A percentile compares a stretch with the other conserved stretches of the same genome.
phyloP scores from a whole-genome alignment of 2,113 vertebrate genomes.

The Scophthalmus maximus region DNA sequence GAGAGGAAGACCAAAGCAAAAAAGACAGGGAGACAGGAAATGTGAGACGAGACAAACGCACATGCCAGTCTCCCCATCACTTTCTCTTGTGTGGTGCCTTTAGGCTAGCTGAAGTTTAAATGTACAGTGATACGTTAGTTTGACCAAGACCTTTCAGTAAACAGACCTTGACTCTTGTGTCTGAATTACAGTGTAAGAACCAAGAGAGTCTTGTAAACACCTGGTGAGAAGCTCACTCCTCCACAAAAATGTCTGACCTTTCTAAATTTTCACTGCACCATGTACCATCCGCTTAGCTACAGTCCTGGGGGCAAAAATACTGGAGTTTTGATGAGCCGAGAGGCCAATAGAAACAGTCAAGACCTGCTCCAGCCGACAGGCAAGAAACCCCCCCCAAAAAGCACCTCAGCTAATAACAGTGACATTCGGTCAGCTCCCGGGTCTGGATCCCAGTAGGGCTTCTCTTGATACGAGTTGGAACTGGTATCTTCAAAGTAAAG shows the following conservation, averaged over 20 bases:
- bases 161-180: background rate
- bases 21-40: slow-evolving; percentile 13
- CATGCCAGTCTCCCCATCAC: background rate
- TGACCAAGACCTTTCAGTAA: background rate
- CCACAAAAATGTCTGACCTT: background rate
- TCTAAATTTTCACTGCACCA: background rate
- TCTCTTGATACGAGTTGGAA: slow-evolving; percentile 25
- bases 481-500: slow-evolving; percentile 29
- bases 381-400: background rate
- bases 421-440: slow-evolving; percentile 24
- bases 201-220: background rate
- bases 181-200: background rate
- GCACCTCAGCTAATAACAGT: background rate
- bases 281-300: background rate
- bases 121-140: background rate
- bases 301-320: background rate
- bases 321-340: background rate
- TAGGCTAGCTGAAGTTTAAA: background rate
- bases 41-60: slow-evolving; percentile 9
- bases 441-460: slow-evolving; percentile 18
- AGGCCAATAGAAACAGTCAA: background rate
- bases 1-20: slow-evolving; percentile 15
- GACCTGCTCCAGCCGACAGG: background rate
- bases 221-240: background rate
- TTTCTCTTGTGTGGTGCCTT: background rate